phyloP scores from a whole-genome alignment of 2,888 invertebrate species.

The Ormyrus rosae region DNA sequence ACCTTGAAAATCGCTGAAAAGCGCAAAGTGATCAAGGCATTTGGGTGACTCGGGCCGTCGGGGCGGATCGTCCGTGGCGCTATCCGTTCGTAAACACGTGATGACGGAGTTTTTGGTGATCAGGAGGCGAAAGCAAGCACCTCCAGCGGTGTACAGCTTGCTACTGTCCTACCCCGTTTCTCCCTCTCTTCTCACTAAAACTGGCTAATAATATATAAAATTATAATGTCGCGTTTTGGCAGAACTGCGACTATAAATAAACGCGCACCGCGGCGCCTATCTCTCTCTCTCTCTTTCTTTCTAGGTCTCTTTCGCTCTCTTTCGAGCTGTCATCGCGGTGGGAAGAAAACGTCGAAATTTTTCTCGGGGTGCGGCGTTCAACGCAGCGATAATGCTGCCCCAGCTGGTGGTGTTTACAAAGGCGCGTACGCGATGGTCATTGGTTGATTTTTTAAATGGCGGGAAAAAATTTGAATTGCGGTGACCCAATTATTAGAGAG shows the following conservation, averaged over 20 bases:
- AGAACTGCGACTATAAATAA: slow-evolving; percentile 57
- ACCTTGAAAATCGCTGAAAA: slow-evolving; percentile 45
- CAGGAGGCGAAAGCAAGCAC: background rate
- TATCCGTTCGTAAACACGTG: slow-evolving; percentile 28
- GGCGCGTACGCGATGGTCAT: background rate
- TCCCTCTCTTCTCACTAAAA: slow-evolving; percentile 10
- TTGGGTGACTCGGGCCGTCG: background rate
- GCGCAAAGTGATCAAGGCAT: slow-evolving; percentile 45
- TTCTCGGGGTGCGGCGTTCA: slow-evolving; percentile 9
- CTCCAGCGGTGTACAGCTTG: background rate
- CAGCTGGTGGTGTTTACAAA: slow-evolving; percentile 1
- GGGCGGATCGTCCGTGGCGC: too few relatives aligned
- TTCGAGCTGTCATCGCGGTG: slow-evolving; percentile 23
- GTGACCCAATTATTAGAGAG: too few relatives aligned
- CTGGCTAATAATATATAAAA: slow-evolving; percentile 52
- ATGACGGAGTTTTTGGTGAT: slow-evolving; percentile 1
- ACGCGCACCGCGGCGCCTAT: slow-evolving; percentile 19
- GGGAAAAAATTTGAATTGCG: slow-evolving; percentile 7
- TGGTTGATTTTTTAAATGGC: slow-evolving; percentile 3
- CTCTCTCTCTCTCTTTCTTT: background rate
- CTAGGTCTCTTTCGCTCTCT: too few relatives aligned
- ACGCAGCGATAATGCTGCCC: slow-evolving; percentile 4
- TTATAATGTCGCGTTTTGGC: slow-evolving; percentile 53
- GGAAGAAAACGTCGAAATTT: slow-evolving; percentile 39
- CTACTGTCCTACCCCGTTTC: background rate